Conservation (phyloP, 1,140 invertebrate genomes). For the Heliconius himera region DNA sequence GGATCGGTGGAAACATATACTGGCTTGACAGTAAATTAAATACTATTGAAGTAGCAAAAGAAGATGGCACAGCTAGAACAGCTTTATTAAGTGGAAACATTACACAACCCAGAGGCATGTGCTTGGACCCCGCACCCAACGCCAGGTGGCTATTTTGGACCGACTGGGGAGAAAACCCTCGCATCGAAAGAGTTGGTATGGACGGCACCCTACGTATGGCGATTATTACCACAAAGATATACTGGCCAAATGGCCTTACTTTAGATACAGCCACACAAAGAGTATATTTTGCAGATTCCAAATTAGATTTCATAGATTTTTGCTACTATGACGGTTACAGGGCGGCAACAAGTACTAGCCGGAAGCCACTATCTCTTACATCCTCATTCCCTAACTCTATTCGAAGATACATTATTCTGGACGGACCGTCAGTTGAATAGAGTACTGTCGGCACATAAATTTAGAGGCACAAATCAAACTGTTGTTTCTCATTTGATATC, state of each 20-base stretch:
- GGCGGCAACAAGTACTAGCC: conserved; percentile 92
- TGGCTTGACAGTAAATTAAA: conserved; percentile 98
- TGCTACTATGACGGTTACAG: conserved; percentile 97
- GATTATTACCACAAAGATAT: conserved; percentile 98
- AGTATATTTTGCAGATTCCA: conserved; percentile 98
- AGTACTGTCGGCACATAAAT: conserved; percentile 94
- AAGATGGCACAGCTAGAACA: conserved; percentile 92
- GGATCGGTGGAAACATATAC: conserved; percentile 97
- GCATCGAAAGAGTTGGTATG: conserved; percentile 97
- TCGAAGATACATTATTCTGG: conserved; percentile 97
- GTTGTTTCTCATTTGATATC: conserved; percentile 97
- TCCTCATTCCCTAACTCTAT: conserved; percentile 96
- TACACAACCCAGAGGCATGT: conserved; percentile 96
- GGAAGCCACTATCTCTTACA: conserved; percentile 95
- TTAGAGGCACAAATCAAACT: conserved; percentile 93
- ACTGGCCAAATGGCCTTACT: conserved; percentile 98
- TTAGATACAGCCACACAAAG: conserved; percentile 96
- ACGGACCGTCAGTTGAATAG: conserved; percentile 96
- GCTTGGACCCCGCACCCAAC: conserved; percentile 93
- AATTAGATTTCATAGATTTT: conserved; percentile 99
- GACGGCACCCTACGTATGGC: conserved; percentile 93
- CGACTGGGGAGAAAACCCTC: conserved; percentile 98
- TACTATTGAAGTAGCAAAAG: conserved; percentile 94
- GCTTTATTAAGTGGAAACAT: conserved; percentile 96
- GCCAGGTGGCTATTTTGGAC: conserved; percentile 97